These are phyloP conservation scores for Rhodinocichla rosea DNA, from an alignment of 2,113 vertebrate genomes.

Conservation along the genomic window DNA sequence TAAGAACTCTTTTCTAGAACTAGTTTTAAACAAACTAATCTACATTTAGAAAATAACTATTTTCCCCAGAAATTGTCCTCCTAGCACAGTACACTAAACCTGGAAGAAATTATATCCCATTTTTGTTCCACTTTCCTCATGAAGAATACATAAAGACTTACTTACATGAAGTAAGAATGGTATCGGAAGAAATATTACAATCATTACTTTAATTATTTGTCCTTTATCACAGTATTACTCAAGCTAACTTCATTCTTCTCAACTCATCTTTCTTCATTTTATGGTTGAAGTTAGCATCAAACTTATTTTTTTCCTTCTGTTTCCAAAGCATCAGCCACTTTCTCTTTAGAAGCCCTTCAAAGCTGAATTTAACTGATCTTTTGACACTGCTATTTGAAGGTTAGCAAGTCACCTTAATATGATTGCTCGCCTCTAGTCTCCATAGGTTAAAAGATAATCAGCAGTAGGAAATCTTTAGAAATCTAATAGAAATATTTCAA, in stretches of 20 bases:
- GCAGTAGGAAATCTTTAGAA: background rate
- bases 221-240: background rate
- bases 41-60: background rate
- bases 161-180: background rate
- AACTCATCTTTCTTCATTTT: background rate
- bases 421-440: background rate
- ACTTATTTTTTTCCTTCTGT: background rate
- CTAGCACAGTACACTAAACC: background rate
- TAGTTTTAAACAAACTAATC: background rate
- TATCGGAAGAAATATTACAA: background rate
- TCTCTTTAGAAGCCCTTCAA: background rate
- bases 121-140: background rate
- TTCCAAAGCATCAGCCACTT: background rate
- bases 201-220: background rate
- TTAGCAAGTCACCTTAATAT: background rate
- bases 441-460: background rate
- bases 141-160: background rate
- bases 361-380: background rate
- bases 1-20: background rate
- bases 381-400: background rate
- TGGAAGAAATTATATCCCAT: background rate
- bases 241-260: background rate
- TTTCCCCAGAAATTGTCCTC: background rate
- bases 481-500: background rate
- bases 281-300: background rate